A percentile compares a stretch with the other conserved stretches of the same genome.
These are phyloP conservation scores for Bagarius yarrelli DNA, from an alignment of 2,113 vertebrate genomes.

Conservation along the genomic window DNA sequence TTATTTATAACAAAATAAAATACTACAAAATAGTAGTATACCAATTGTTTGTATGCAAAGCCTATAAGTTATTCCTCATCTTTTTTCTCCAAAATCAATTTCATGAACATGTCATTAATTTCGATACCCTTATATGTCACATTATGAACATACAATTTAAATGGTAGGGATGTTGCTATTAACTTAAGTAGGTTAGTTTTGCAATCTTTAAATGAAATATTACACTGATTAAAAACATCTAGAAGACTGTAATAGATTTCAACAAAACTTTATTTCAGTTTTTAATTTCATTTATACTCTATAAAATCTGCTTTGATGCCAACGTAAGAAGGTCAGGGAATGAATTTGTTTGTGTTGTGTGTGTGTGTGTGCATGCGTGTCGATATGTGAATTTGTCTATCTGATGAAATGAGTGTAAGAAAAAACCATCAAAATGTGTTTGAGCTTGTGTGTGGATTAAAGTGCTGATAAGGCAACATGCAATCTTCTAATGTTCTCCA, in stretches of 20 bases:
- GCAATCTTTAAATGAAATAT: not conserved
- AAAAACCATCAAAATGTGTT: slow-evolving; percentile 6
- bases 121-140: not conserved
- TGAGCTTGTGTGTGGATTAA: slow-evolving; percentile 50
- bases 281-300: slow-evolving; percentile 74
- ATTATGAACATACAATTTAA: too few relatives aligned
- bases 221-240: not conserved
- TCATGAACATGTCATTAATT: not conserved
- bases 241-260: slow-evolving; percentile 64
- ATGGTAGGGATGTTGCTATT: not conserved
- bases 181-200: not conserved
- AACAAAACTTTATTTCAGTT: slow-evolving; percentile 66
- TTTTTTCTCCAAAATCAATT: not conserved
- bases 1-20: too few relatives aligned
- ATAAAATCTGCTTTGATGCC: slow-evolving; percentile 77
- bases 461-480: slow-evolving; percentile 58
- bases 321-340: slow-evolving; percentile 58
- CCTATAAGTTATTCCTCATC: too few relatives aligned
- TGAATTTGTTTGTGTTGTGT: slow-evolving; percentile 26
- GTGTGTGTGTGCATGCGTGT: slow-evolving; percentile 18
- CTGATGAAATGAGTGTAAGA: slow-evolving; percentile 28
- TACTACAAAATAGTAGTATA: too few relatives aligned
- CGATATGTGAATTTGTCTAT: slow-evolving; percentile 13
- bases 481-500: slow-evolving; percentile 49
- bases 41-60: too few relatives aligned